Conservation (phyloP, 2,797 vertebrate species). For the Lagorchestes hirsutus region DNA sequence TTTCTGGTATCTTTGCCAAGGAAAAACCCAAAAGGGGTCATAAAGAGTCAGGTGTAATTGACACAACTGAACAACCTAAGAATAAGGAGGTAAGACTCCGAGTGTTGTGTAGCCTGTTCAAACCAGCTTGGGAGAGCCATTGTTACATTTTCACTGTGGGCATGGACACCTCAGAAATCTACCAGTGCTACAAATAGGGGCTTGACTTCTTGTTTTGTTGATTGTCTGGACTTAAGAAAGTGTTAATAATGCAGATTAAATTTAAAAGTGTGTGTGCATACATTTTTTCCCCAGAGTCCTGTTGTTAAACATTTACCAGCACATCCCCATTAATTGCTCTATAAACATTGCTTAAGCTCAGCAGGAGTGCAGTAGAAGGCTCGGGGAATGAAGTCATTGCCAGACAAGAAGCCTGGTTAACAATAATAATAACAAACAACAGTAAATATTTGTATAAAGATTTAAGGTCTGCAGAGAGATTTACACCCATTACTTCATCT, state of each 20-base stretch:
- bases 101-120: neutral
- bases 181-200: neutral
- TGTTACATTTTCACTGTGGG: neutral
- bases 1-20: neutral
- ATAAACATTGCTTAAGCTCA: constrained; percentile 3
- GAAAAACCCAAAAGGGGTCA: neutral
- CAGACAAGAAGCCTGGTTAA: neutral
- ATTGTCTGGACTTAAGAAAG: neutral
- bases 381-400: neutral
- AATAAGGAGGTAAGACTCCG: neutral
- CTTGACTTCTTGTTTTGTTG: neutral
- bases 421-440: neutral
- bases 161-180: neutral
- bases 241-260: neutral
- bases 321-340: neutral
- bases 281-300: neutral
- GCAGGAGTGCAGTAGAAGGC: neutral
- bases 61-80: neutral
- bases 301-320: constrained; percentile 3
- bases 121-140: neutral
- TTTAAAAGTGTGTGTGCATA: neutral
- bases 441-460: neutral
- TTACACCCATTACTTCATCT: neutral
- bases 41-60: neutral
- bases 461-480: neutral